A percentile compares a stretch with the other conserved stretches of the same genome.
Conservation (phyloP, 2,797 vertebrate genomes). For the Catamblyrhynchus diadema region DNA sequence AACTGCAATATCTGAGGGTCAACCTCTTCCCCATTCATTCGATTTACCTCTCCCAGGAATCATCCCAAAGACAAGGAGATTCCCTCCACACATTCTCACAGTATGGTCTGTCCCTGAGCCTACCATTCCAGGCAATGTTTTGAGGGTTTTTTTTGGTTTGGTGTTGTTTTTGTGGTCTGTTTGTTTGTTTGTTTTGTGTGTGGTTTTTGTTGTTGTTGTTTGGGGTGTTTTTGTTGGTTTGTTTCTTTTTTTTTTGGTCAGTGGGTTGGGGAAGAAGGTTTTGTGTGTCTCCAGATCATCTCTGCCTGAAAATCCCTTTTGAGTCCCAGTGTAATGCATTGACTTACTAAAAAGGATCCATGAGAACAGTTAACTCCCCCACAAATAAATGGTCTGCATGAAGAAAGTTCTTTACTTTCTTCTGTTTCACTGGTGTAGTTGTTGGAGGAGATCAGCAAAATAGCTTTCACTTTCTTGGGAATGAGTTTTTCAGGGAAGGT, state of each 20-base stretch:
- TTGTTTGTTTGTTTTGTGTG: not conserved
- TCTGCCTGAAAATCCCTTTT: not conserved
- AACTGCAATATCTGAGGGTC: not conserved
- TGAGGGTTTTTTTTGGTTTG: not conserved
- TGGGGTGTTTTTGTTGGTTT: no score
- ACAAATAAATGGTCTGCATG: not conserved
- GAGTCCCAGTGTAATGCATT: not conserved
- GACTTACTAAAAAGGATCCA: not conserved
- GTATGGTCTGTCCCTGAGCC: not conserved
- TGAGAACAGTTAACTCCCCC: not conserved
- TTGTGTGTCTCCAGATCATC: not conserved
- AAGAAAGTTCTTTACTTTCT: not conserved
- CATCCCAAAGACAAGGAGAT: not conserved
- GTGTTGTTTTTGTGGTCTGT: not conserved
- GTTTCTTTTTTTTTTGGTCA: no score
- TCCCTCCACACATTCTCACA: not conserved
- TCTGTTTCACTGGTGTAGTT: not conserved
- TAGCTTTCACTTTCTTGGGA: not conserved
- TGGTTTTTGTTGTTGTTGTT: no score
- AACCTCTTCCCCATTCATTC: not conserved
- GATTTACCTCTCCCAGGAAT: not conserved
- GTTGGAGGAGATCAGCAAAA: not conserved
- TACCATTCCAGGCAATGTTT: not conserved
- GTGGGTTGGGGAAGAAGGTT: not conserved
- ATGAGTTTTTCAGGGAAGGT: not conserved